These are phyloP conservation scores for Zingel zingel DNA, from an alignment of 2,113 vertebrate species.

Conservation along the genomic window DNA sequence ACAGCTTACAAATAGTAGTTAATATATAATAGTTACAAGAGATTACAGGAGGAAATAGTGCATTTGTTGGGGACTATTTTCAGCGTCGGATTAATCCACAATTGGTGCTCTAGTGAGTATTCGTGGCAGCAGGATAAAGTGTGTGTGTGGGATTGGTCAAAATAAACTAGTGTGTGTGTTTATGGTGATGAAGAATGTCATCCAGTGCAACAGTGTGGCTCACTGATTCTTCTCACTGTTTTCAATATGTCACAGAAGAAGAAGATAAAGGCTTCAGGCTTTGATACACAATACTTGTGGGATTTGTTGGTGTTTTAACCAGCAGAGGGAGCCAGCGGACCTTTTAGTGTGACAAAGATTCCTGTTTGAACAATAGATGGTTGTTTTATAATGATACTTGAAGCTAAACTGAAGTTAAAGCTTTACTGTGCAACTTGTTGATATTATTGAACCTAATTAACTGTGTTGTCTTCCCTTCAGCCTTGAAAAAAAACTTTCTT, in stretches of 20 bases:
- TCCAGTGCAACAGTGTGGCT: too few species aligned
- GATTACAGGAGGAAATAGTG: not conserved
- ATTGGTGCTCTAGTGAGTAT: not conserved
- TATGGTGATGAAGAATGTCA: not conserved
- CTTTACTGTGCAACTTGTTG: too few species aligned
- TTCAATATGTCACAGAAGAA: not conserved
- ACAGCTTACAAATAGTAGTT: too few species aligned
- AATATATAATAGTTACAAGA: too few species aligned
- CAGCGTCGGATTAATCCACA: not conserved
- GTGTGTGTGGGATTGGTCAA: not conserved
- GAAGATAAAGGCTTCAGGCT: not conserved
- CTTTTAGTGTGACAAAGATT: not conserved
- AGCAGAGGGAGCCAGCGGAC: slow-evolving; percentile 46
- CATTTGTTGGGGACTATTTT: not conserved
- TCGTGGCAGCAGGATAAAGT: not conserved
- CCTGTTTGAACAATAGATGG: not conserved
- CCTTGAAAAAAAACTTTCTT: too few species aligned
- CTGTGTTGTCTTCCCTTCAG: too few species aligned
- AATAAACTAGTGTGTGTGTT: not conserved
- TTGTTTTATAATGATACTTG: not conserved
- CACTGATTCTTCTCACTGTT: not conserved
- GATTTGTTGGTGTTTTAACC: not conserved
- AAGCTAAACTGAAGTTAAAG: not conserved
- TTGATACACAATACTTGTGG: not conserved
- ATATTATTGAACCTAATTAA: too few species aligned